A percentile compares a stretch with the other conserved stretches of the same genome.
These are phyloP conservation scores for Agelas oroides DNA, from an alignment of 37 sponge, comb jelly and placozoan species.

Conservation along the genomic window DNA sequence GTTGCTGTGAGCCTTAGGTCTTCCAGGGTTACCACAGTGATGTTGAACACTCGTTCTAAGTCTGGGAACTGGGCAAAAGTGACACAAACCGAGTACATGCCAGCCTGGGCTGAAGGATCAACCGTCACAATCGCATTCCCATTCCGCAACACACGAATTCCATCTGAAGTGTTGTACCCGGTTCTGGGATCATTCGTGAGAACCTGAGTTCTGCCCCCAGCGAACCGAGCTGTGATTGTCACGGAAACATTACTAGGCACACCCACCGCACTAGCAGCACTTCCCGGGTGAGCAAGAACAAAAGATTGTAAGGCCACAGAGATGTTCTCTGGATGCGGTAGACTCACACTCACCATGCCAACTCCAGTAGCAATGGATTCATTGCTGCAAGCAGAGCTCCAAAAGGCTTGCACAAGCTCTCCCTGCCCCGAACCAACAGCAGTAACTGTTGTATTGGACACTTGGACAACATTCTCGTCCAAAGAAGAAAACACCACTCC, in stretches of 20 bases:
- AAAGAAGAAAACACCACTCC: slow-evolving; percentile 47
- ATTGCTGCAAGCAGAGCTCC: slow-evolving; percentile 26
- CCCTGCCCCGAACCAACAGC: slow-evolving; percentile 37
- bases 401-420: slow-evolving; percentile 46
- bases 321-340: slow-evolving; percentile 26
- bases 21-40: slow-evolving; percentile 44
- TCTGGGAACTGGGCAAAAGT: slow-evolving; percentile 55
- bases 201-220: slow-evolving; percentile 26
- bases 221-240: slow-evolving; percentile 20
- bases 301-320: background rate
- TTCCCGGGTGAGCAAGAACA: slow-evolving; percentile 23
- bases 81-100: slow-evolving; percentile 12
- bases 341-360: slow-evolving; percentile 14
- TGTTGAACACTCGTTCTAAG: background rate
- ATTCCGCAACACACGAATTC: background rate
- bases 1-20: slow-evolving; percentile 29
- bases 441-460: slow-evolving; percentile 13
- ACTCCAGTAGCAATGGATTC: slow-evolving; percentile 20
- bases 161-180: slow-evolving; percentile 2
- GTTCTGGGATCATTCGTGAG: slow-evolving; percentile 51
- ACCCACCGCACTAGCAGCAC: slow-evolving; percentile 27
- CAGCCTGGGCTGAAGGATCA: slow-evolving; percentile 8
- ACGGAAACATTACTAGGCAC: slow-evolving; percentile 21
- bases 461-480: slow-evolving; percentile 29
- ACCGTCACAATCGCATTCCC: background rate